These are phyloP conservation scores for Metridium senile DNA, from an alignment of 92 coral and sea anemone genomes.

Conservation along the genomic window DNA sequence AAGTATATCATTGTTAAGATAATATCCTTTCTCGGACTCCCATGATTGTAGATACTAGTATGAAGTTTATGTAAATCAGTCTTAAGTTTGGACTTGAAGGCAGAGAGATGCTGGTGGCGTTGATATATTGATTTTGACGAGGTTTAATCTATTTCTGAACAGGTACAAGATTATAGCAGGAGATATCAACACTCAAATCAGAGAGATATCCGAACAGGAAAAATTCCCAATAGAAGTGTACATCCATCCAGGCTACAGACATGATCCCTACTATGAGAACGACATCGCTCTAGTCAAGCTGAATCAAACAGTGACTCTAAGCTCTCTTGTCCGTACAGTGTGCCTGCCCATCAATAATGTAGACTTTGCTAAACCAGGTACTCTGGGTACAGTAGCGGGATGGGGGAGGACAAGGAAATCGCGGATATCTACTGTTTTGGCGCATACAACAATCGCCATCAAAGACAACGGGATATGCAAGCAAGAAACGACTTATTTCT, in stretches of 20 bases:
- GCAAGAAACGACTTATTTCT: neutral
- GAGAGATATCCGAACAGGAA: conserved; percentile 29
- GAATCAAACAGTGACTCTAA: conserved; percentile 16
- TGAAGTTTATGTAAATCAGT: too few species aligned
- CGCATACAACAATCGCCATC: conserved; percentile 42
- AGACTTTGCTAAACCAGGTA: conserved; percentile 22
- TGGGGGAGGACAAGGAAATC: conserved; percentile 59
- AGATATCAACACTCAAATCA: conserved; percentile 19
- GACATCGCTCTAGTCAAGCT: conserved; percentile 69
- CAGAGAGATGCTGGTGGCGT: too few species aligned
- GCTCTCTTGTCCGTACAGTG: conserved; percentile 45
- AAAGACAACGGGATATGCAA: conserved; percentile 39
- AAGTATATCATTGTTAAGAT: too few species aligned
- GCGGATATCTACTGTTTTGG: conserved; percentile 37
- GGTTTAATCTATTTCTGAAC: neutral
- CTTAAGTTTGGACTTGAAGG: too few species aligned
- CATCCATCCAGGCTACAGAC: conserved; percentile 44
- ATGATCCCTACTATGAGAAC: conserved; percentile 14
- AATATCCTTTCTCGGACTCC: too few species aligned
- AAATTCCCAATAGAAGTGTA: conserved; percentile 2
- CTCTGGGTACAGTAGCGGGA: conserved; percentile 48
- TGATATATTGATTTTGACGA: neutral
- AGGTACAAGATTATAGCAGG: conserved; percentile 49
- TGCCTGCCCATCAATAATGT: conserved; percentile 56
- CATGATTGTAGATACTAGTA: too few species aligned